phyloP scores from a whole-genome alignment of 2,113 vertebrate species.

The Dasypus novemcinctus region DNA sequence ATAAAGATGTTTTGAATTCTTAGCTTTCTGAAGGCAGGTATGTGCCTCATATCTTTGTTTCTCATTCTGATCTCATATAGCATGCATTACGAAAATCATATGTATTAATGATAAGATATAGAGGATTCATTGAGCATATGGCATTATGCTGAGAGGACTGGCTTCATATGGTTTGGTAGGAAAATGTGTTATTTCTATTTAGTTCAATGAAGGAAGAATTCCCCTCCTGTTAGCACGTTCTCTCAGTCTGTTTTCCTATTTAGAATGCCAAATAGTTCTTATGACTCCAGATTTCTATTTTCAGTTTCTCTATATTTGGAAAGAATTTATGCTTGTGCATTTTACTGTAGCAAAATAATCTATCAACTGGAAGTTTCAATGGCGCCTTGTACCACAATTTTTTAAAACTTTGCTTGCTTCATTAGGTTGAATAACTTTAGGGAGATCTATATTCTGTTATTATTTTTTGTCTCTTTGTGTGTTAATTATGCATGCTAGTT shows the following conservation, averaged over 20 bases:
- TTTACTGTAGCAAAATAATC: constrained; percentile 35
- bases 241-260: neutral
- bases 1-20: neutral
- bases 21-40: neutral
- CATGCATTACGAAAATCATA: neutral
- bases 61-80: neutral
- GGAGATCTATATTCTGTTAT: neutral
- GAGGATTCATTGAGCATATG: neutral
- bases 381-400: neutral
- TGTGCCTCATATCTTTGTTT: neutral
- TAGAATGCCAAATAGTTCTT: constrained; percentile 49
- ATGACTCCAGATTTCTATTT: constrained; percentile 57
- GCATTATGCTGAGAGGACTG: neutral
- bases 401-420: neutral
- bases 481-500: neutral
- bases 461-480: neutral
- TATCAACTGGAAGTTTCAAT: constrained; percentile 20
- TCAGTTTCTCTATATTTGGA: constrained; percentile 55
- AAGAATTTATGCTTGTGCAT: constrained; percentile 49
- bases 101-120: neutral
- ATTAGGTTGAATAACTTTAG: neutral
- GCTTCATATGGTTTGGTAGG: neutral
- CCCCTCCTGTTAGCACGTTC: constrained; percentile 24
- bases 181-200: constrained; percentile 37
- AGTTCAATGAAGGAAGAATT: constrained; percentile 28